Base-by-base conservation (phyloP, 2,113 vertebrate species). In the Neotoma lepida region DNA sequence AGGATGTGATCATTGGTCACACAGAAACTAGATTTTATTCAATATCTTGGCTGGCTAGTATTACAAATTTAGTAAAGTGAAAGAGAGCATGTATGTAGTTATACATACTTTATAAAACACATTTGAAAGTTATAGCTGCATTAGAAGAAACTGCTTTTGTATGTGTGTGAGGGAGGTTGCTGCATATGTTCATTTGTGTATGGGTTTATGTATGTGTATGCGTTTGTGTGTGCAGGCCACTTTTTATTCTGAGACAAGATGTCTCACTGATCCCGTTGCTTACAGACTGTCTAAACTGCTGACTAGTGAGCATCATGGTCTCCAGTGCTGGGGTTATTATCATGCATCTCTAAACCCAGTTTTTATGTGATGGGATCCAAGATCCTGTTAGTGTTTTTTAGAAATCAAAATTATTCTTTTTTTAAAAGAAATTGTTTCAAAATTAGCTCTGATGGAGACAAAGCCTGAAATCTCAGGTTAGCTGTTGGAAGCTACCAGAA, bases 401-500 rank as follows among this genome's bases (percentile, higher is more conserved):
- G 35, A 81, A 81, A 81, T 12, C 12, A 58, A 39, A 26, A 2
- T 51, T 51, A 10, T 51, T 51, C 51, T 51, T 49, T 63, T 81
- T 88, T 71, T 18, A 81, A 70, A 71, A 71, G 58, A 61, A 17
- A 56, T 5, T 1, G 13, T 15, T 96, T 64, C 26, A 49, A 84
- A 89, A n/a, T 24, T 24, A 17, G 44, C 33, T 39, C n/a, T 68
- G 5, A 3, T 24, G 88, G 80, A 35, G 51, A 20, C 33, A 22
- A 56, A 9, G 24, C 17, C 84, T 85, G 85, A 85, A 76, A 78
- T 71, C 10, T 44, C 17, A 10, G 9, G 58, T 35, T 51, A 76
- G 73, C 17, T 70, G 44, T 0, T 13, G 10, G 10, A 61, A 35
- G 51, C 82, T 98, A 99, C 99, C 99, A 99, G 98, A 96, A 99